These are phyloP conservation scores for Rhea americana DNA, from an alignment of 2,113 vertebrate species.

Conservation along the genomic window DNA sequence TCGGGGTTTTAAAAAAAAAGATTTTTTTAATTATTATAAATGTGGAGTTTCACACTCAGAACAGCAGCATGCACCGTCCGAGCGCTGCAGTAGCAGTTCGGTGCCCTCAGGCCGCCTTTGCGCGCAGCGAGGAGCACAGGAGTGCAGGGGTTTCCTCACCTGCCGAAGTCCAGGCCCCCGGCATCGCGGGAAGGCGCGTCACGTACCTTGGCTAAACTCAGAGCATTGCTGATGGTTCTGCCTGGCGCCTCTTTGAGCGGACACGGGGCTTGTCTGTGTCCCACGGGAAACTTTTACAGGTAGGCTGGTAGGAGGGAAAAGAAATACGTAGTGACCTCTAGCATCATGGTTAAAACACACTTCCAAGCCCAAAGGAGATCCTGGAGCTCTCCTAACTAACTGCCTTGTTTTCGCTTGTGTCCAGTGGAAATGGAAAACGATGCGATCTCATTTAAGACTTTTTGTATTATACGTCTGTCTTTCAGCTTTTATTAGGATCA, in stretches of 20 bases:
- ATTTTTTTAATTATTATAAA: too few relatives aligned
- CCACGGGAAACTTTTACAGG: too few relatives aligned
- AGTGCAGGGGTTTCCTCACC: slow-evolving; percentile 4
- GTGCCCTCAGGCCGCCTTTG: background rate
- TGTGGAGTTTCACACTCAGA: background rate
- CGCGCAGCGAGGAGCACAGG: background rate
- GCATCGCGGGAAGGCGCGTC: background rate
- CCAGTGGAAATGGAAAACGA: background rate
- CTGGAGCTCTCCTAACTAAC: background rate
- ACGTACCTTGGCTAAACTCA: background rate
- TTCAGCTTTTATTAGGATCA: background rate
- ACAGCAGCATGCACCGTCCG: background rate
- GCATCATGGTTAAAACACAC: fast-evolving
- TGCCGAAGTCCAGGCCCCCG: background rate
- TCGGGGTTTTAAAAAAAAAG: too few relatives aligned
- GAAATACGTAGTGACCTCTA: background rate
- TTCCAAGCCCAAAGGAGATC: background rate
- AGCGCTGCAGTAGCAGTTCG: background rate
- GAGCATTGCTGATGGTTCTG: background rate
- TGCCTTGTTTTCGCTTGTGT: background rate
- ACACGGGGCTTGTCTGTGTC: too few relatives aligned
- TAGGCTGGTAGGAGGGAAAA: background rate
- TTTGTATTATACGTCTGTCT: background rate
- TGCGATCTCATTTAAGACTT: background rate
- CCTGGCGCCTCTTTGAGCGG: background rate